Evolutionary conservation across 2,888 invertebrate genomes (phyloP).

Genomic region (Dryomyza anilis): DNA sequence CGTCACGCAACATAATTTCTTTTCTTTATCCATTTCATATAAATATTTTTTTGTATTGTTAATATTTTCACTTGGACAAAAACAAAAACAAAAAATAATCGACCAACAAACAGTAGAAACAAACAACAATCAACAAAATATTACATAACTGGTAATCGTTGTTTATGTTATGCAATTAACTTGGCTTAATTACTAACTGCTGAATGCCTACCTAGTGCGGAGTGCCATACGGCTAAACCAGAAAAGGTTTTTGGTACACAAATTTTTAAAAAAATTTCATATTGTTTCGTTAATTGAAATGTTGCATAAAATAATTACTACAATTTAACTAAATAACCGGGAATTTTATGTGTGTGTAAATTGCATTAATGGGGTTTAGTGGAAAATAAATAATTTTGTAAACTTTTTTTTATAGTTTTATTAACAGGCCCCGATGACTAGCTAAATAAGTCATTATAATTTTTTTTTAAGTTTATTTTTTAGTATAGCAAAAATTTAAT

Average conservation of each 20-base stretch:
- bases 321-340: too few relatives aligned
- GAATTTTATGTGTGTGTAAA: too few relatives aligned
- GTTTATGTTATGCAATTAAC: slow-evolving; percentile 5
- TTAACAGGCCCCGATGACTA: too few relatives aligned
- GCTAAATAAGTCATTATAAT: too few relatives aligned
- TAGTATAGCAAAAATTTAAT: too few relatives aligned
- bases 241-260: too few relatives aligned
- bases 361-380: too few relatives aligned
- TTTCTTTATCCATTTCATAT: not conserved
- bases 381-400: too few relatives aligned
- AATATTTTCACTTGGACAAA: not conserved
- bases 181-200: slow-evolving; percentile 21
- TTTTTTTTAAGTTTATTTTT: too few relatives aligned
- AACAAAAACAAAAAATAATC: not conserved
- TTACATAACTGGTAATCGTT: slow-evolving; percentile 2
- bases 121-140: not conserved
- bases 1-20: slow-evolving; percentile 11
- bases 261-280: not conserved
- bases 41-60: not conserved
- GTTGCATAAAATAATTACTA: not conserved
- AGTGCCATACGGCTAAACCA: too few relatives aligned
- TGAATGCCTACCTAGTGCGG: not conserved
- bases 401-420: too few relatives aligned
- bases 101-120: not conserved
- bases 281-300: not conserved